Evolutionary conservation across 2,888 invertebrate genomes (phyloP).

Genomic region (Drosophila kanekoi): DNA sequence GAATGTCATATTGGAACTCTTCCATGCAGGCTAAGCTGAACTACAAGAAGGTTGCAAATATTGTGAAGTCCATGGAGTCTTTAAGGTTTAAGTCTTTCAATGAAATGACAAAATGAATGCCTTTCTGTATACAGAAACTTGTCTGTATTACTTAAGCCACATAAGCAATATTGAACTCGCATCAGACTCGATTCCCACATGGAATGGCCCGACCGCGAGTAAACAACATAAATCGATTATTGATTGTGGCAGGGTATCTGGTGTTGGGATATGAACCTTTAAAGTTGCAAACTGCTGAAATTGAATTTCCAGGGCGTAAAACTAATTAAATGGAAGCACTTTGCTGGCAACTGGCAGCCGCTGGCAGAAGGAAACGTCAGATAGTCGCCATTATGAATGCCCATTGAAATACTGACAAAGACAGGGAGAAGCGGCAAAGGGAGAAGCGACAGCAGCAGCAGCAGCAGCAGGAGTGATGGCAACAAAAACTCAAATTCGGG

Average conservation of each 20-base stretch:
- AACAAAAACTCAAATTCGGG: slow-evolving; percentile 76
- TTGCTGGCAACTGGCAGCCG: slow-evolving; percentile 52
- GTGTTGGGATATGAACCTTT: slow-evolving; percentile 38
- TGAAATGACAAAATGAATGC: no score
- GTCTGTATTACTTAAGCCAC: slow-evolving; percentile 2
- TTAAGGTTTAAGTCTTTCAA: no score
- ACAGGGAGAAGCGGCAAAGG: not conserved
- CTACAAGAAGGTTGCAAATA: no score
- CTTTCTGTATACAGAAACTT: not conserved
- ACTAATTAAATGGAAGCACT: slow-evolving; percentile 79
- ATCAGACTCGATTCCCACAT: slow-evolving; percentile 1
- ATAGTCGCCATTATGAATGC: slow-evolving; percentile 75
- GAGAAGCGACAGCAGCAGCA: slow-evolving; percentile 2
- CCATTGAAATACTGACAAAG: slow-evolving; percentile 55
- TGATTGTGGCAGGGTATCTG: slow-evolving; percentile 50
- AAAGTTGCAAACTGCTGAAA: slow-evolving; percentile 57
- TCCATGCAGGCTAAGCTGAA: no score
- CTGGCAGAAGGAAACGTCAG: slow-evolving; percentile 48
- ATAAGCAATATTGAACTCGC: slow-evolving; percentile 7
- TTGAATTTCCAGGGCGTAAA: slow-evolving; percentile 64
- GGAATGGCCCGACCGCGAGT: slow-evolving; percentile 22
- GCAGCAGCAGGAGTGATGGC: slow-evolving; percentile 33
- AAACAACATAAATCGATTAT: slow-evolving; percentile 78
- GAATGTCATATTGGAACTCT: no score
- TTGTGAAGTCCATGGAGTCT: no score